phyloP scores from a whole-genome alignment of 2,888 invertebrate genomes.

The Candidula unifasciata region DNA sequence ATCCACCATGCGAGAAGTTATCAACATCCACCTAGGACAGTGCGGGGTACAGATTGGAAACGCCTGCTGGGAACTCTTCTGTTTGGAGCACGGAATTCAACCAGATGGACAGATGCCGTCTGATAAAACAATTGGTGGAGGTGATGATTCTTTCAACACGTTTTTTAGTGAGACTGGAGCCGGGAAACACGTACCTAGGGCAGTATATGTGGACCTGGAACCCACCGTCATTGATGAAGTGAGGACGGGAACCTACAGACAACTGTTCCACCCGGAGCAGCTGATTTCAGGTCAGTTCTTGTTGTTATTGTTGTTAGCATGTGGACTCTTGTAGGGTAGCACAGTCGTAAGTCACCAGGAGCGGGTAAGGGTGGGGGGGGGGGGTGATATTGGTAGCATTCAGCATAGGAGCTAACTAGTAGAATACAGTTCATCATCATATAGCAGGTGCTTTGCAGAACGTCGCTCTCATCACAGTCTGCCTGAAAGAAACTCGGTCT shows the following conservation, averaged over 20 bases:
- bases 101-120: conserved; percentile 44
- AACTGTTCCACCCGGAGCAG: conserved; percentile 55
- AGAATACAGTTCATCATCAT: no score
- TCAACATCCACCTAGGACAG: conserved; percentile 41
- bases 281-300: conserved; percentile 46
- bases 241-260: conserved; percentile 52
- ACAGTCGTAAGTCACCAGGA: no score
- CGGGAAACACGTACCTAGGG: conserved; percentile 44
- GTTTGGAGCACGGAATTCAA: conserved; percentile 80
- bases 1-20: conserved; percentile 33
- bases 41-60: conserved; percentile 80
- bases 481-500: no score
- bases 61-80: conserved; percentile 81
- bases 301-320: background rate
- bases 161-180: conserved; percentile 44
- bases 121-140: conserved; percentile 36
- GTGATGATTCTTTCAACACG: conserved; percentile 47
- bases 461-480: no score
- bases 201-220: conserved; percentile 37
- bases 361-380: no score
- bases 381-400: no score
- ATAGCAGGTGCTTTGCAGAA: no score
- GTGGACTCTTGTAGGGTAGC: no score
- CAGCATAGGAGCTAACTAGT: no score
- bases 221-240: conserved; percentile 47